A percentile compares a stretch with the other conserved stretches of the same genome.
phyloP scores from a whole-genome alignment of 2,113 vertebrate genomes.

The human (Homo sapiens) region DNA sequence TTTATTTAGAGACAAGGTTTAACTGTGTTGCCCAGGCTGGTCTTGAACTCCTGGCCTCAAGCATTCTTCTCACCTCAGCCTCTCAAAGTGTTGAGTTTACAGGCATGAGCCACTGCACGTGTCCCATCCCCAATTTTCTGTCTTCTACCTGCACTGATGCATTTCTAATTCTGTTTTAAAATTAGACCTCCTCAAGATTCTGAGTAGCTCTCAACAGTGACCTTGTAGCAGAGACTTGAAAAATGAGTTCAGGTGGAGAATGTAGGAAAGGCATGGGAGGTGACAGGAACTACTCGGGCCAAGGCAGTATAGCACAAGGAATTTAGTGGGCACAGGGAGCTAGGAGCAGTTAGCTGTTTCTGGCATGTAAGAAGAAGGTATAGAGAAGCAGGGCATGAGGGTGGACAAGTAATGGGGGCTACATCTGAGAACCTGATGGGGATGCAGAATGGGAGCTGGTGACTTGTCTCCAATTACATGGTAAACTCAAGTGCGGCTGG shows the following conservation, averaged over 20 bases:
- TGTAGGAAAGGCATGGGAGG: neutral
- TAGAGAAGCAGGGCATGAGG: neutral
- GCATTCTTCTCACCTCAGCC: too few species aligned
- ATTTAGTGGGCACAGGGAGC: neutral
- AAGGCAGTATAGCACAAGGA: neutral
- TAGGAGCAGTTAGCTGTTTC: neutral
- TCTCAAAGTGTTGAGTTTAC: too few species aligned
- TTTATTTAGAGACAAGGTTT: neutral
- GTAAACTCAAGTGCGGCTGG: neutral
- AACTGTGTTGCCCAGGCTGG: too few species aligned
- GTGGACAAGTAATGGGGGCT: rapidly evolving
- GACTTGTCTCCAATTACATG: neutral
- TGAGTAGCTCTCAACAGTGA: neutral
- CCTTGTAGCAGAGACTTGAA: neutral
- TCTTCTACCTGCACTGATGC: neutral
- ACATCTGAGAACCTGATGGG: neutral
- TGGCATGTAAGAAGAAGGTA: neutral
- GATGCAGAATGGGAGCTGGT: neutral
- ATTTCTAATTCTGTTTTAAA: slow-evolving; percentile 2
- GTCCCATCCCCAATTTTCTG: neutral
- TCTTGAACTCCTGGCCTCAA: too few species aligned
- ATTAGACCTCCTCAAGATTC: neutral
- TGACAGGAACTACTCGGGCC: neutral
- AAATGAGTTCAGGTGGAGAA: neutral
- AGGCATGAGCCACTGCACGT: too few species aligned